phyloP scores from a whole-genome alignment of 1,140 invertebrate genomes.

The Drosophila nasuta region DNA sequence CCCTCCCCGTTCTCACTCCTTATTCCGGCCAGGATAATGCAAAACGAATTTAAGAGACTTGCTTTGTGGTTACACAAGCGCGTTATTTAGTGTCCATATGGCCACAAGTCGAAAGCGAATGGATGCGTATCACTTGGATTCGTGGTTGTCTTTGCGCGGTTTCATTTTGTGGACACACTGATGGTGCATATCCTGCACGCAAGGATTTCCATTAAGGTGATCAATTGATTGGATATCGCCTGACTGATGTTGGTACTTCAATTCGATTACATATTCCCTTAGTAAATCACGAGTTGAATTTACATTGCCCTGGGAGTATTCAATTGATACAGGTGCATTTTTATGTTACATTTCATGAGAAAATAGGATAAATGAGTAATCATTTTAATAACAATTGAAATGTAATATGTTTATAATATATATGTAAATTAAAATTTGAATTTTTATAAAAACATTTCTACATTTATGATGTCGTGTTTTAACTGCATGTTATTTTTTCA shows the following conservation, averaged over 20 bases:
- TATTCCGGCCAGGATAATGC: slow-evolving; percentile 12
- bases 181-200: slow-evolving; percentile 5
- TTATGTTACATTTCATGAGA: too few relatives aligned
- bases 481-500: too few relatives aligned
- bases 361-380: too few relatives aligned
- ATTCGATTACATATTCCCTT: background rate
- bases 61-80: background rate
- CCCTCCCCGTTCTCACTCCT: too few relatives aligned
- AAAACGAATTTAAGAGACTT: slow-evolving; percentile 22
- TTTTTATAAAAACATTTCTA: too few relatives aligned
- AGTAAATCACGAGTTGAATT: background rate
- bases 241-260: background rate
- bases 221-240: slow-evolving; percentile 7
- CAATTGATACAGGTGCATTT: too few relatives aligned
- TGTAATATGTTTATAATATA: too few relatives aligned
- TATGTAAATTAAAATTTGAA: too few relatives aligned
- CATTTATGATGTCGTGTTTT: too few relatives aligned
- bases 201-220: slow-evolving; percentile 1
- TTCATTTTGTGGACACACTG: slow-evolving; percentile 5
- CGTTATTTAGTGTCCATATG: slow-evolving; percentile 8
- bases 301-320: too few relatives aligned
- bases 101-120: background rate
- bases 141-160: background rate
- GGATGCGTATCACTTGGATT: slow-evolving; percentile 12
- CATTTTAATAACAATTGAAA: too few relatives aligned